Conservation (phyloP, 1,140 invertebrate genomes). For the Orius insidiosus region DNA sequence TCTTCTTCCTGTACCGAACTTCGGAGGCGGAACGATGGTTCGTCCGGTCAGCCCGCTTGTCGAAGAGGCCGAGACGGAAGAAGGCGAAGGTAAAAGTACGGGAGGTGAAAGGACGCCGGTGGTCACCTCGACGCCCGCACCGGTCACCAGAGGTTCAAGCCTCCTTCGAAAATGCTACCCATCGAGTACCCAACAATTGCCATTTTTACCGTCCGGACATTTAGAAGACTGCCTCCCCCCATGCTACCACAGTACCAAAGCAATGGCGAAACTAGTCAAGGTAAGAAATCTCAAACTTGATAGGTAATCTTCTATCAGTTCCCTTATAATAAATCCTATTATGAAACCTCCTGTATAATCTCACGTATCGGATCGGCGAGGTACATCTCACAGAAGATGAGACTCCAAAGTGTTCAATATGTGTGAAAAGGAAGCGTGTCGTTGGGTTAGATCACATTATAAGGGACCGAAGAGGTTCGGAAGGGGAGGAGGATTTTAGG, state of each 20-base stretch:
- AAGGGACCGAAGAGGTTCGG: no score
- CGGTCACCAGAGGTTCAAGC: slow-evolving; percentile 15
- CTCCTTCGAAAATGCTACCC: slow-evolving; percentile 25
- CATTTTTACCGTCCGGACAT: slow-evolving; percentile 23
- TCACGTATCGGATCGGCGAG: no score
- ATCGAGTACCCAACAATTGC: slow-evolving; percentile 20
- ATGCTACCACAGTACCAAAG: slow-evolving; percentile 34
- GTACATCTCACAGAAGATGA: no score
- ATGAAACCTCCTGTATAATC: neutral
- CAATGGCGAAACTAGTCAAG: slow-evolving; percentile 37
- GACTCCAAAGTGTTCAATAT: no score
- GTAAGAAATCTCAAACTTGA: slow-evolving; percentile 24
- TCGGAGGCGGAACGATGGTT: slow-evolving; percentile 24
- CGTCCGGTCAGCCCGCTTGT: slow-evolving; percentile 25
- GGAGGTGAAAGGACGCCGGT: slow-evolving; percentile 24
- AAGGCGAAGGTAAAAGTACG: slow-evolving; percentile 18
- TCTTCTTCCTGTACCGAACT: slow-evolving; percentile 24
- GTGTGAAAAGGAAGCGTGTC: no score
- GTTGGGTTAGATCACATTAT: no score
- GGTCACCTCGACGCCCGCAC: slow-evolving; percentile 11
- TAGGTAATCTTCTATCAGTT: neutral
- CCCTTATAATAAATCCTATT: neutral
- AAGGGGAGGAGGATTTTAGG: no score
- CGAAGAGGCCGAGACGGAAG: slow-evolving; percentile 24
- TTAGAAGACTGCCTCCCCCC: slow-evolving; percentile 34